phyloP scores from a whole-genome alignment of 2,797 vertebrate species.

The Rhinophrynus dorsalis region DNA sequence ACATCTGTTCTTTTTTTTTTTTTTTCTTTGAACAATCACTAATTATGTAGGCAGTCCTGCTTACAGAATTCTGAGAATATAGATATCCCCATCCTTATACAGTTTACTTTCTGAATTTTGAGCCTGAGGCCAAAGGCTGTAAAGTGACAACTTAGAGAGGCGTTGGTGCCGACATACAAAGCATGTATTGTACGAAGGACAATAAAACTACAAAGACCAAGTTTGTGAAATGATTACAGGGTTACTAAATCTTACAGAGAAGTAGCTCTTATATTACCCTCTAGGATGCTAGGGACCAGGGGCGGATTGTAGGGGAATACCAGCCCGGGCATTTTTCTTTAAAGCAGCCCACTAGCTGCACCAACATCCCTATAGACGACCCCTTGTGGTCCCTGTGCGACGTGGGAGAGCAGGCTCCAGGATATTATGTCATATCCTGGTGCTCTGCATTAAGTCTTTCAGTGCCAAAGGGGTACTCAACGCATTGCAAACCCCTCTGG shows the following conservation, averaged over 20 bases:
- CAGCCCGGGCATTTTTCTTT: too few relatives aligned
- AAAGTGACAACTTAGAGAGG: background rate
- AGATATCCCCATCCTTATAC: background rate
- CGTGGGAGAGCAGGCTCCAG: too few relatives aligned
- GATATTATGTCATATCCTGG: too few relatives aligned
- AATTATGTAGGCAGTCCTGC: background rate
- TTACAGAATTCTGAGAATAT: background rate
- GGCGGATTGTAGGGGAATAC: too few relatives aligned
- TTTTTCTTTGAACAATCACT: too few relatives aligned
- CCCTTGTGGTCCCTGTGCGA: too few relatives aligned
- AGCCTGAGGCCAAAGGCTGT: background rate
- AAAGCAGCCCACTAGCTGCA: too few relatives aligned
- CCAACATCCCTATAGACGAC: too few relatives aligned
- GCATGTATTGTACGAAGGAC: background rate
- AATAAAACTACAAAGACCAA: background rate
- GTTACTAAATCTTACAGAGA: background rate
- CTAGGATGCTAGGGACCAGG: background rate
- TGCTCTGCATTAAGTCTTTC: too few relatives aligned
- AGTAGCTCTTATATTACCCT: background rate
- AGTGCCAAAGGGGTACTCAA: too few relatives aligned
- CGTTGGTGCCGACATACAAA: background rate
- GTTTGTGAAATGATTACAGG: background rate
- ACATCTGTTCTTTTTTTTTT: conserved; percentile 14
- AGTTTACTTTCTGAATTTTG: background rate
- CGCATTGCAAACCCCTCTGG: too few relatives aligned